Percentiles rank a stretch among this genome's conserved stretches.
Conservation (phyloP, 2,888 invertebrate genomes). For the Marronus borbonicus region DNA sequence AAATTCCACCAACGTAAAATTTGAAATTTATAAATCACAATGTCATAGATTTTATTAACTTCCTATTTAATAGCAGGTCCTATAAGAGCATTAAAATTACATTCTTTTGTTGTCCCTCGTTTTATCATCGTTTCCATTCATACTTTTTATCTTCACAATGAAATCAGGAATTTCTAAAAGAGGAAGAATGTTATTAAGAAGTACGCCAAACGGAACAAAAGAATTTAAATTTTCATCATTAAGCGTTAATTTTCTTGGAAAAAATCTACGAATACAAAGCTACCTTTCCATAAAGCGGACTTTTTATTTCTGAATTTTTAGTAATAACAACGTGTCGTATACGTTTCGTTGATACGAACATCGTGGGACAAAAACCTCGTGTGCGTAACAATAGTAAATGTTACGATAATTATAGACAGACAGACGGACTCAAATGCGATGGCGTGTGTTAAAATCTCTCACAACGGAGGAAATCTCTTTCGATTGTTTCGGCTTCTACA, state of each 20-base stretch:
- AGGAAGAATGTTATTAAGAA: too few relatives aligned
- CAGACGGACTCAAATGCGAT: conserved; percentile 7
- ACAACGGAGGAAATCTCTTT: conserved; percentile 50
- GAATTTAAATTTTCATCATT: conserved; percentile 11
- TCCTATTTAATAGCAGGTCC: too few relatives aligned
- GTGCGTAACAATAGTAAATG: conserved; percentile 48
- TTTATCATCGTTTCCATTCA: too few relatives aligned
- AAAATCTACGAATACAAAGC: background rate
- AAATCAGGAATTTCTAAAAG: too few relatives aligned
- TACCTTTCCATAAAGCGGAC: conserved; percentile 52
- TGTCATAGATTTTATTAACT: too few relatives aligned
- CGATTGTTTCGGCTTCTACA: conserved; percentile 42
- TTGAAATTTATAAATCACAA: too few relatives aligned
- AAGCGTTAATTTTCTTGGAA: background rate
- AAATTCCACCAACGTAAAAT: too few relatives aligned
- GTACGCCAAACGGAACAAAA: background rate
- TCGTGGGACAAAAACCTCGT: conserved; percentile 54
- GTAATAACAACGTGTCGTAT: conserved; percentile 27
- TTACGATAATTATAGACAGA: conserved; percentile 51
- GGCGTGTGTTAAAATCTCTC: conserved; percentile 16
- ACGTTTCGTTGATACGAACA: conserved; percentile 48
- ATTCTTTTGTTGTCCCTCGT: too few relatives aligned
- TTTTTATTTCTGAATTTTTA: conserved; percentile 46
- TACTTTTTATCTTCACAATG: too few relatives aligned
- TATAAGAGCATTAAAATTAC: too few relatives aligned